phyloP scores from a whole-genome alignment of 2,888 invertebrate species.

The Venustoraphidia nigricollis region DNA sequence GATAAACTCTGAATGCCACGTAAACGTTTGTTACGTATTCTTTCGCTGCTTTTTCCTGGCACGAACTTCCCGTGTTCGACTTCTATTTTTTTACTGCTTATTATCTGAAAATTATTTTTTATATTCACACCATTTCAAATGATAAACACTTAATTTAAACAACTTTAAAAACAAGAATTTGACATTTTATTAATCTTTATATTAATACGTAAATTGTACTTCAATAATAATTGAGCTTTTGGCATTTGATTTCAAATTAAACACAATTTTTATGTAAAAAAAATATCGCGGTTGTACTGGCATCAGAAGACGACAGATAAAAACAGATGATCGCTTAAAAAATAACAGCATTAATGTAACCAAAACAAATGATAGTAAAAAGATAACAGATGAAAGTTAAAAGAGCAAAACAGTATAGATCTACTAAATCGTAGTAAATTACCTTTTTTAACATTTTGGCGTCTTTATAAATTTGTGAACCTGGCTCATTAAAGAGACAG shows the following conservation, averaged over 20 bases:
- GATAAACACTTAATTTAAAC: too few species aligned
- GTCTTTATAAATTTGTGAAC: constrained; percentile 91
- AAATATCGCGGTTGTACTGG: too few species aligned
- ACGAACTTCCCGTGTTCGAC: constrained; percentile 50
- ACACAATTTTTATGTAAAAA: too few species aligned
- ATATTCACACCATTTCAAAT: not conserved
- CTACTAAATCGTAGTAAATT: constrained; percentile 19
- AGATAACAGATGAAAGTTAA: not conserved
- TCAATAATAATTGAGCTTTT: too few species aligned
- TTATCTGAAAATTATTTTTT: constrained; percentile 29
- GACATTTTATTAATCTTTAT: too few species aligned
- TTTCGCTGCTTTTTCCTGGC: constrained; percentile 49
- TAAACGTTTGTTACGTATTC: constrained; percentile 45
- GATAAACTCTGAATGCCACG: constrained; percentile 35
- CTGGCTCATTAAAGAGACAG: constrained; percentile 90
- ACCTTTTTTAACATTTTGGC: constrained; percentile 79
- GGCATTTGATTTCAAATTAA: too few species aligned
- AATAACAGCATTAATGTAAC: too few species aligned
- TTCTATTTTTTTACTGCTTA: constrained; percentile 51
- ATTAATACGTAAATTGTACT: too few species aligned
- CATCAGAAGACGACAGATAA: too few species aligned
- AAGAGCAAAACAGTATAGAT: not conserved
- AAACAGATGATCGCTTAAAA: too few species aligned
- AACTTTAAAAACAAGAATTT: too few species aligned
- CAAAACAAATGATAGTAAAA: too few species aligned